These are phyloP conservation scores for Eunapius fragilis DNA, from an alignment of 37 sponge, comb jelly and placozoan species.

Conservation along the genomic window DNA sequence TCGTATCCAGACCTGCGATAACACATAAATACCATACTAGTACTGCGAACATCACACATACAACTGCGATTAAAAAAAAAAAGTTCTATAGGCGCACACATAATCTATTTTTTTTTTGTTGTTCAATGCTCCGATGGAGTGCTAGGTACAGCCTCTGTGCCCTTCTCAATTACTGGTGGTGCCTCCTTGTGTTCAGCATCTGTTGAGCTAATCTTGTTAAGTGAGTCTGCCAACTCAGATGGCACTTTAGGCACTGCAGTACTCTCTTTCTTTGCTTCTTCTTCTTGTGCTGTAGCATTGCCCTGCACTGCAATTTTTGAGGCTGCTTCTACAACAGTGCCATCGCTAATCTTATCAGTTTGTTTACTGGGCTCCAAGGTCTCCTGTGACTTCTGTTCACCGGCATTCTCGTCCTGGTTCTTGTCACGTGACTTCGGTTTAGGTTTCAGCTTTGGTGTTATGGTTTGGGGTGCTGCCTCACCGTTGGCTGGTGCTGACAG, in stretches of 20 bases:
- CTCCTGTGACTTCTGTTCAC: neutral
- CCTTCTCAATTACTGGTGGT: neutral
- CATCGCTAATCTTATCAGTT: neutral
- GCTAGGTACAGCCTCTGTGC: neutral
- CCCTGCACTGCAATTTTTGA: neutral
- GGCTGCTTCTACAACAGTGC: neutral
- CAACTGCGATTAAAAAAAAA: neutral
- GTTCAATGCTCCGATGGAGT: neutral
- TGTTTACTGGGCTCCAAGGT: neutral
- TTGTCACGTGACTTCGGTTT: neutral
- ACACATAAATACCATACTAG: neutral
- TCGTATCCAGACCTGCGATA: neutral
- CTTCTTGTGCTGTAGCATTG: neutral
- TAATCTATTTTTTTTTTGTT: neutral
- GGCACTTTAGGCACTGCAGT: neutral
- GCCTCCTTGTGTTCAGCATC: neutral
- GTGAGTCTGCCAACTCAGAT: neutral
- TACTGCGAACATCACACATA: neutral
- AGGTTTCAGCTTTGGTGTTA: neutral
- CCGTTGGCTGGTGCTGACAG: neutral
- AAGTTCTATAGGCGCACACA: neutral
- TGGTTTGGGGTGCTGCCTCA: neutral
- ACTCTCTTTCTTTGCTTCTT: neutral
- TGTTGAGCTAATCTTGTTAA: neutral
- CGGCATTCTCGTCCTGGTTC: neutral